Conservation (phyloP, 1,140 invertebrate species). For the Caenorhabditis latens region DNA sequence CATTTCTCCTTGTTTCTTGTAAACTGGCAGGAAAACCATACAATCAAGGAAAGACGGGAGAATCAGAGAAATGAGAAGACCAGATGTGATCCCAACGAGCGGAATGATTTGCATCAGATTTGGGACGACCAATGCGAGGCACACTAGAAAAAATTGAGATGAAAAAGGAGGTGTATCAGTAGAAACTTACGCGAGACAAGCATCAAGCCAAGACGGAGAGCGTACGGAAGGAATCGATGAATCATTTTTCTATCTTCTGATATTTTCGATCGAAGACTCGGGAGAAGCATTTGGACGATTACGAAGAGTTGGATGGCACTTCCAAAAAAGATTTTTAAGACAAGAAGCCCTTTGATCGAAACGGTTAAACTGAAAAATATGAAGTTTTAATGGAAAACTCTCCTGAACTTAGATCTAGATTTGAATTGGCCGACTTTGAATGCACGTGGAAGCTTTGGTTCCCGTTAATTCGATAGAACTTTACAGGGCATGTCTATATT, state of each 20-base stretch:
- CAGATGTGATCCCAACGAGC: conserved; percentile 71
- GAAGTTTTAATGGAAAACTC: conserved; percentile 23
- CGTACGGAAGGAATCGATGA: conserved; percentile 58
- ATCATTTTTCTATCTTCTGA: conserved; percentile 79
- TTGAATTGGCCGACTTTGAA: too few species aligned
- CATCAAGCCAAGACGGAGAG: conserved; percentile 77
- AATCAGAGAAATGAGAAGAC: conserved; percentile 66
- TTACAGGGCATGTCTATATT: too few species aligned
- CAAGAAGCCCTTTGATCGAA: conserved; percentile 78
- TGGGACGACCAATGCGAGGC: conserved; percentile 71
- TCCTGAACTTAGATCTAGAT: too few species aligned
- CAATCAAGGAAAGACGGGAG: conserved; percentile 71
- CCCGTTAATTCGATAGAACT: too few species aligned
- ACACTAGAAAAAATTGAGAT: conserved; percentile 64
- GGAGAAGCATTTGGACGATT: conserved; percentile 89
- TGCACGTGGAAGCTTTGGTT: too few species aligned
- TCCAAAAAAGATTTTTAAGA: conserved; percentile 78
- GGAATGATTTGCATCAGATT: conserved; percentile 75
- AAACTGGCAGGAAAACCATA: conserved; percentile 68
- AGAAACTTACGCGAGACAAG: conserved; percentile 55
- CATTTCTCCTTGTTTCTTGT: conserved; percentile 61
- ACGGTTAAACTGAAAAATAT: conserved; percentile 78
- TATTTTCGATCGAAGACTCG: conserved; percentile 73
- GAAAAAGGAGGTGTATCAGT: too few species aligned
- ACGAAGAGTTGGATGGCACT: conserved; percentile 92